Percentiles rank a stretch among this genome's conserved stretches.
Evolutionary conservation across 2,797 vertebrate species (phyloP).

Genomic region (Oophaga sylvatica): DNA sequence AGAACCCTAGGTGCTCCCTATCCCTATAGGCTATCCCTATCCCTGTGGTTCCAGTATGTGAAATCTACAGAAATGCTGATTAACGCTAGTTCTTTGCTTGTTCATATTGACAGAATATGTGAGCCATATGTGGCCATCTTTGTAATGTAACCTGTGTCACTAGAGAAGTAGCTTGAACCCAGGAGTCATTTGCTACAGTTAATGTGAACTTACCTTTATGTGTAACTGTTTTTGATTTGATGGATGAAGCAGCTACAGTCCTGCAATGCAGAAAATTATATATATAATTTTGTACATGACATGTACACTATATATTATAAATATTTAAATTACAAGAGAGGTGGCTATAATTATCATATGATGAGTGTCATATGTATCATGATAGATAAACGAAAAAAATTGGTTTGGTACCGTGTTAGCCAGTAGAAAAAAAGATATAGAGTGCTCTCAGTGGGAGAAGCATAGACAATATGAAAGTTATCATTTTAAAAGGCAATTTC

Average conservation of each 20-base stretch:
- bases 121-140: background rate
- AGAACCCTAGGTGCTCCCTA: too few relatives aligned
- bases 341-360: background rate
- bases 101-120: background rate
- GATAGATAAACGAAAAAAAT: too few relatives aligned
- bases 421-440: too few relatives aligned
- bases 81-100: background rate
- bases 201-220: slow-evolving; percentile 25
- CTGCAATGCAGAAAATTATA: slow-evolving; percentile 39
- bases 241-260: slow-evolving; percentile 26
- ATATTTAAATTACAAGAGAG: background rate
- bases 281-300: background rate
- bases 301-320: background rate
- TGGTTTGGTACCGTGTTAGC: too few relatives aligned
- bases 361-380: too few relatives aligned
- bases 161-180: background rate
- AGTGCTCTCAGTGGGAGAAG: too few relatives aligned
- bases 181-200: too few relatives aligned
- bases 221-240: slow-evolving; percentile 15
- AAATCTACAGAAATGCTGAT: background rate
- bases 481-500: too few relatives aligned
- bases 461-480: too few relatives aligned
- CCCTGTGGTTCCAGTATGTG: too few relatives aligned
- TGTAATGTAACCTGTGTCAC: background rate
- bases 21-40: too few relatives aligned